Evolutionary conservation across 1,140 invertebrate species (phyloP).

Genomic region (Drosophila pseudoananassae): DNA sequence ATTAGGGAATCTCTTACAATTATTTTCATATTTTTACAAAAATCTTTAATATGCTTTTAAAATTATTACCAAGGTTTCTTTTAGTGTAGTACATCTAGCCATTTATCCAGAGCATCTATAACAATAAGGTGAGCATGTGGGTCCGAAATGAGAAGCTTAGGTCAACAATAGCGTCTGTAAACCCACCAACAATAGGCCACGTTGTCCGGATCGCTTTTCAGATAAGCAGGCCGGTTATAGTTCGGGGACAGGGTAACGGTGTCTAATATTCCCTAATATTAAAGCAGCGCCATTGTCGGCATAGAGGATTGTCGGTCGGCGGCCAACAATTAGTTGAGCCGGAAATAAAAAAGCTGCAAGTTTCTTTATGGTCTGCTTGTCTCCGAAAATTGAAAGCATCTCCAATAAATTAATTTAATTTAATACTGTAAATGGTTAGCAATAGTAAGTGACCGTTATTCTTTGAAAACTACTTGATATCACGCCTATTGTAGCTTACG

Average conservation of each 20-base stretch:
- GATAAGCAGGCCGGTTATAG: constrained; percentile 26
- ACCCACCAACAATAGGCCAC: constrained; percentile 37
- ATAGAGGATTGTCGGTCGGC: constrained; percentile 15
- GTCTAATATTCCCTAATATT: constrained; percentile 26
- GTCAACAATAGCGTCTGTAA: constrained; percentile 35
- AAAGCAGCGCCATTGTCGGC: constrained; percentile 19
- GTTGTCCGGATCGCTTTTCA: constrained; percentile 23
- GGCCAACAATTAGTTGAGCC: constrained; percentile 33
- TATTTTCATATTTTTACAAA: neutral
- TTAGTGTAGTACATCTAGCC: neutral
- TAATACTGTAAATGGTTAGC: too few relatives aligned
- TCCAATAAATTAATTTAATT: too few relatives aligned
- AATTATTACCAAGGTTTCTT: neutral
- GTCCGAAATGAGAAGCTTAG: constrained; percentile 13
- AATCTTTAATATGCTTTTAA: neutral
- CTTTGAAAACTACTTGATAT: too few relatives aligned
- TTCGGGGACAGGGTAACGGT: constrained; percentile 15
- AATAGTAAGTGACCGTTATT: too few relatives aligned
- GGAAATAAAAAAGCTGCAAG: neutral
- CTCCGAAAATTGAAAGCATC: too few relatives aligned
- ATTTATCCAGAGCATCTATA: constrained; percentile 17
- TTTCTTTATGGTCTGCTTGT: too few relatives aligned
- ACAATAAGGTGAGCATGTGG: constrained; percentile 32
- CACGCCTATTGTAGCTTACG: neutral
- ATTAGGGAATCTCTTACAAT: too few relatives aligned